Conservation (phyloP, 1,140 invertebrate genomes). For the Dicyema japonicum region DNA sequence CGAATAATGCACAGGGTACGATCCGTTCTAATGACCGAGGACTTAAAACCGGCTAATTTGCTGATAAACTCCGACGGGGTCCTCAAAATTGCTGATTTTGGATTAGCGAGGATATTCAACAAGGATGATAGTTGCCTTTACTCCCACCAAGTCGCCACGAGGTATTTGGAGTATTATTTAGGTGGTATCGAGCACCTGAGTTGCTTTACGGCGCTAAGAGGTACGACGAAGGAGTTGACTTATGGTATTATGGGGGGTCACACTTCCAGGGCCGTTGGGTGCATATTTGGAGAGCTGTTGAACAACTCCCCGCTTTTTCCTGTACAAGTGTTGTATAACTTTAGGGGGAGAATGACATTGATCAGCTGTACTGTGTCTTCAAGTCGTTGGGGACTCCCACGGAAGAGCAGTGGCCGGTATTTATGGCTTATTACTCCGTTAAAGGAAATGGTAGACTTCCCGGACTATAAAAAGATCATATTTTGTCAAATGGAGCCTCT, state of each 20-base stretch:
- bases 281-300: conserved; percentile 65
- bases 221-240: conserved; percentile 43
- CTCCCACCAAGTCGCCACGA: conserved; percentile 24
- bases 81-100: conserved; percentile 22
- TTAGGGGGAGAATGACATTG: conserved; percentile 88
- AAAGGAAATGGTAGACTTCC: conserved; percentile 46
- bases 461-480: conserved; percentile 78
- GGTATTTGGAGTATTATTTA: conserved; percentile 10
- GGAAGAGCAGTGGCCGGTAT: conserved; percentile 26
- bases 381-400: conserved; percentile 49
- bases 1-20: conserved; percentile 73
- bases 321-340: too few relatives aligned
- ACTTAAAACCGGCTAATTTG: conserved; percentile 21
- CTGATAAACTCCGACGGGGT: conserved; percentile 18
- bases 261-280: conserved; percentile 40
- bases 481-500: conserved; percentile 22
- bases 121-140: conserved; percentile 19
- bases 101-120: conserved; percentile 19
- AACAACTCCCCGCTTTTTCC: conserved; percentile 58
- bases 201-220: conserved; percentile 56
- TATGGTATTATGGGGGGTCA: conserved; percentile 35
- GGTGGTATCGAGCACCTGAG: conserved; percentile 74
- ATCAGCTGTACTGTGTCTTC: conserved; percentile 66
- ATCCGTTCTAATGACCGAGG: conserved; percentile 8
- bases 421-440: conserved; percentile 19